Conservation (phyloP, 2,888 invertebrate species). For the Molanna angustata region DNA sequence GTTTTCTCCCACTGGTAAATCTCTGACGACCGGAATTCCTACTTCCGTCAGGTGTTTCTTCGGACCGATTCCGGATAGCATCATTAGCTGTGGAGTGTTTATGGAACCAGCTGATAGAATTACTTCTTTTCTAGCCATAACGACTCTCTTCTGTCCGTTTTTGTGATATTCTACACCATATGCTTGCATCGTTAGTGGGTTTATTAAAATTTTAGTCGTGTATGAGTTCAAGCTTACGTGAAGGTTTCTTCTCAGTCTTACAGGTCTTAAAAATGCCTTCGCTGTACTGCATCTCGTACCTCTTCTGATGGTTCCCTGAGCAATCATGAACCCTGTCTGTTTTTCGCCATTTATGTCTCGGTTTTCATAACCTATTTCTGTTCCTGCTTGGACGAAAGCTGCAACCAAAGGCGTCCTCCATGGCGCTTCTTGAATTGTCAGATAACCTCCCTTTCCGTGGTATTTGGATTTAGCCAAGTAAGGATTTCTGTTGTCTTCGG, state of each 20-base stretch:
- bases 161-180: conserved; percentile 78
- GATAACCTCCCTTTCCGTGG: conserved; percentile 69
- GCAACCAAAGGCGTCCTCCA: conserved; percentile 80
- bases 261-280: conserved; percentile 81
- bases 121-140: conserved; percentile 76
- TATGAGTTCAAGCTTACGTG: conserved; percentile 79
- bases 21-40: conserved; percentile 70
- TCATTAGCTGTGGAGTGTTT: conserved; percentile 86
- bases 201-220: conserved; percentile 72
- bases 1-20: conserved; percentile 77
- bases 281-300: conserved; percentile 84
- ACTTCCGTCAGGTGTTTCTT: conserved; percentile 64
- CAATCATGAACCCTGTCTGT: conserved; percentile 80
- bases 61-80: conserved; percentile 86
- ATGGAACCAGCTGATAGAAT: conserved; percentile 89
- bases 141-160: conserved; percentile 66
- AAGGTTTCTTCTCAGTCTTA: conserved; percentile 70
- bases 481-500: conserved; percentile 85
- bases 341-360: conserved; percentile 78
- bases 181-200: conserved; percentile 70
- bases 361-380: conserved; percentile 79
- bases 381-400: conserved; percentile 79
- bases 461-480: conserved; percentile 70
- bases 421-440: conserved; percentile 80
- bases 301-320: conserved; percentile 74